A percentile compares a stretch with the other conserved stretches of the same genome.
These are phyloP conservation scores for Elysia crispata DNA, from an alignment of 2,888 invertebrate genomes.

Conservation along the genomic window DNA sequence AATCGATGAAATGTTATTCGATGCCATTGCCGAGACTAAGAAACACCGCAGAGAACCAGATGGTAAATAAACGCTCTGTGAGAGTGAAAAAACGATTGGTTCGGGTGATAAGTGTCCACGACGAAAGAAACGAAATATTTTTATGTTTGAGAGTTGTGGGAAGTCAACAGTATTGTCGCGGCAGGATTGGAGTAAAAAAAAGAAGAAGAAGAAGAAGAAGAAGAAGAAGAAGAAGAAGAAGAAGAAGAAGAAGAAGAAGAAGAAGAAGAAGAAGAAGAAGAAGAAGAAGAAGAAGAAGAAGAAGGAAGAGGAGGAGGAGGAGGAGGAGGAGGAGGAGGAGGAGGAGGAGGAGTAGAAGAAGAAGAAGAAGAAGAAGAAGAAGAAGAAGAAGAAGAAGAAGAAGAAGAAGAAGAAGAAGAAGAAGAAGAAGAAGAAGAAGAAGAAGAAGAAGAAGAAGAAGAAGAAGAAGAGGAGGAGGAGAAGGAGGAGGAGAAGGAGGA, in stretches of 20 bases:
- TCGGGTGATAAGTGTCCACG: too few species aligned
- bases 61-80: too few species aligned
- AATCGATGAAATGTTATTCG: too few species aligned
- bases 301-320: too few species aligned
- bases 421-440: background rate
- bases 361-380: constrained; percentile 11
- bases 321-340: constrained; percentile 22
- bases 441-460: background rate
- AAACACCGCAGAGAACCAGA: too few species aligned
- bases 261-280: constrained; percentile 1
- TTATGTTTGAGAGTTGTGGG: too few species aligned
- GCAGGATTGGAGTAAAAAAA: background rate
- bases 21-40: too few species aligned
- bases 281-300: background rate
- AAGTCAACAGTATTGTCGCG: too few species aligned
- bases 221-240: background rate
- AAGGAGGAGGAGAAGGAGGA: constrained; percentile 1
- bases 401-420: too few species aligned
- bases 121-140: too few species aligned
- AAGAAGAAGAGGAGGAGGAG: constrained; percentile 2
- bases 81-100: too few species aligned
- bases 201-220: background rate
- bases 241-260: background rate
- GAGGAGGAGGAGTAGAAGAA: too few species aligned
- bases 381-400: background rate